phyloP scores from a whole-genome alignment of 64 coral and sea anemone species.

The Dendrophyllia cribrosa region DNA sequence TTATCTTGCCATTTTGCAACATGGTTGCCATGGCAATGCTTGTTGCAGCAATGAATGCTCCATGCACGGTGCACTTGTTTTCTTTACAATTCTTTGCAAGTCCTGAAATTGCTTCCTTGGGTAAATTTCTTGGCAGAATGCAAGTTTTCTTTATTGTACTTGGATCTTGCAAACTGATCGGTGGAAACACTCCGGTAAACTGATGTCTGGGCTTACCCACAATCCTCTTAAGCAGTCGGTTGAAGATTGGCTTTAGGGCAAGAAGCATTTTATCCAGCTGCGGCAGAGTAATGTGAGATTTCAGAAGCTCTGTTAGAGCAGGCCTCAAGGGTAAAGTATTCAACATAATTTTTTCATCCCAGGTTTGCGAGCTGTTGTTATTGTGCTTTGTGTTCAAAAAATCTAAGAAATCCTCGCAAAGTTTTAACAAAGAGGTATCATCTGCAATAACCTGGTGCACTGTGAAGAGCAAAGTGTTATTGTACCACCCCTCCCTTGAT shows the following conservation, averaged over 20 bases:
- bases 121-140: slow-evolving; percentile 44
- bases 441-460: slow-evolving; percentile 50
- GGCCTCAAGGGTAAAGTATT: slow-evolving; percentile 8
- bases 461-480: slow-evolving; percentile 55
- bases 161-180: slow-evolving; percentile 44
- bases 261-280: slow-evolving; percentile 17
- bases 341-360: neutral
- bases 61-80: slow-evolving; percentile 74
- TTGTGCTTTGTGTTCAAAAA: slow-evolving; percentile 35
- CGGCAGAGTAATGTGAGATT: neutral
- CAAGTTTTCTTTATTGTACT: slow-evolving; percentile 63
- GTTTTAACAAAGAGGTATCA: slow-evolving; percentile 13
- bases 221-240: neutral
- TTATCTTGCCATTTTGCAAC: slow-evolving; percentile 17
- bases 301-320: neutral
- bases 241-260: slow-evolving; percentile 19
- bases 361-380: neutral
- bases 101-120: slow-evolving; percentile 22
- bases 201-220: slow-evolving; percentile 38
- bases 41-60: slow-evolving; percentile 58
- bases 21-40: slow-evolving; percentile 58
- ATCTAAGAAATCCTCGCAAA: slow-evolving; percentile 58
- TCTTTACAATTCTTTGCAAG: slow-evolving; percentile 45
- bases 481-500: slow-evolving; percentile 31
- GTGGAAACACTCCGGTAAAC: slow-evolving; percentile 45